These are phyloP conservation scores for Perca flavescens DNA, from an alignment of 2,113 vertebrate genomes.

Conservation along the genomic window DNA sequence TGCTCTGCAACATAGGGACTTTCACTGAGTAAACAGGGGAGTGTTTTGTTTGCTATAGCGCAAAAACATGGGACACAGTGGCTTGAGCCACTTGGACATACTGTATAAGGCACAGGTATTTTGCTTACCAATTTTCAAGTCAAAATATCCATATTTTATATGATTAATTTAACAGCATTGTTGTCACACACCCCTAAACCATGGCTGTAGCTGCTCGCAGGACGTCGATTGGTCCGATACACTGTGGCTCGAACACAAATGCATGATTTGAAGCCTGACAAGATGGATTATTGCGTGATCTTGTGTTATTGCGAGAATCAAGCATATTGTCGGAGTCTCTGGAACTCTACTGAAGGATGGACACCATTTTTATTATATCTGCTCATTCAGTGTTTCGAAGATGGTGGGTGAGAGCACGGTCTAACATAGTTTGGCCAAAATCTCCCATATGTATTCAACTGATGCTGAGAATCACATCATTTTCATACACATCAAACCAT, in stretches of 20 bases:
- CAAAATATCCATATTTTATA: no score
- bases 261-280: no score
- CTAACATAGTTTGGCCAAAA: not conserved
- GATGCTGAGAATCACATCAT: not conserved
- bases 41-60: slow-evolving; percentile 6
- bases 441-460: not conserved
- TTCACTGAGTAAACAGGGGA: not conserved
- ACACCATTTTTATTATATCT: not conserved
- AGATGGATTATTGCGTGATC: no score
- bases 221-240: no score
- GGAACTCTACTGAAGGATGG: no score
- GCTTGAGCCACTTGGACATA: not conserved
- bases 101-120: not conserved
- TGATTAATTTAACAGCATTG: no score
- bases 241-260: no score
- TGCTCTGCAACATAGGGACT: slow-evolving; percentile 1
- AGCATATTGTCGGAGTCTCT: no score
- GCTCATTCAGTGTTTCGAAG: not conserved
- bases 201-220: no score
- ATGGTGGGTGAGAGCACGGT: no score
- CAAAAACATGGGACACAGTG: not conserved
- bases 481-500: slow-evolving; percentile 7
- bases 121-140: not conserved
- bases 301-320: no score
- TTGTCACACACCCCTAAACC: no score